These are phyloP conservation scores for Hylomyscus alleni DNA, from an alignment of 2,797 vertebrate genomes.

Conservation along the genomic window DNA sequence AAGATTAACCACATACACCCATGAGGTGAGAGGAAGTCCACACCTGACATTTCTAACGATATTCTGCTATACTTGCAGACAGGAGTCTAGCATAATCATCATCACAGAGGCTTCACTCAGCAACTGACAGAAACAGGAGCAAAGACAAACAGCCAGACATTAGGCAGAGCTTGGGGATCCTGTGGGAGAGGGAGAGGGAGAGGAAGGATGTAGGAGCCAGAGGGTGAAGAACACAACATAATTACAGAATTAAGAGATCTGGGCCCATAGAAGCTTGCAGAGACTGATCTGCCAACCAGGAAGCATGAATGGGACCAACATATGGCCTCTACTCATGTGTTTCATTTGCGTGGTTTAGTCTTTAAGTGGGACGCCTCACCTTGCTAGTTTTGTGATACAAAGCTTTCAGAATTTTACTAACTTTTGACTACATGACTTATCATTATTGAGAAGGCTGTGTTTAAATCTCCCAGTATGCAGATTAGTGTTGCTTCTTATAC, in stretches of 20 bases:
- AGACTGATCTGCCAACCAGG: neutral
- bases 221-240: neutral
- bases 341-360: neutral
- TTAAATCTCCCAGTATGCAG: constrained; percentile 6
- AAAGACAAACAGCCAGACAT: neutral
- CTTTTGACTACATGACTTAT: constrained; percentile 42
- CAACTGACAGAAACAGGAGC: neutral
- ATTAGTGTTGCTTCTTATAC: constrained; percentile 24
- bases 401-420: constrained; percentile 43
- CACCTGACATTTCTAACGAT: neutral
- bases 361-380: neutral
- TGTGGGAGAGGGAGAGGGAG: neutral
- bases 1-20: neutral
- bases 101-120: neutral
- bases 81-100: neutral
- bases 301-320: neutral
- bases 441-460: neutral
- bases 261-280: neutral
- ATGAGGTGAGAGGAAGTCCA: neutral
- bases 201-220: neutral
- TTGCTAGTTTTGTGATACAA: constrained; percentile 58
- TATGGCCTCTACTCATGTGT: neutral
- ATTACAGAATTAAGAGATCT: neutral
- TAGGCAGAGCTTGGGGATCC: neutral
- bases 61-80: neutral